Percentiles rank a stretch among this genome's conserved stretches.
These are phyloP conservation scores for Xenops minutus DNA, from an alignment of 2,797 vertebrate genomes.

Conservation along the genomic window DNA sequence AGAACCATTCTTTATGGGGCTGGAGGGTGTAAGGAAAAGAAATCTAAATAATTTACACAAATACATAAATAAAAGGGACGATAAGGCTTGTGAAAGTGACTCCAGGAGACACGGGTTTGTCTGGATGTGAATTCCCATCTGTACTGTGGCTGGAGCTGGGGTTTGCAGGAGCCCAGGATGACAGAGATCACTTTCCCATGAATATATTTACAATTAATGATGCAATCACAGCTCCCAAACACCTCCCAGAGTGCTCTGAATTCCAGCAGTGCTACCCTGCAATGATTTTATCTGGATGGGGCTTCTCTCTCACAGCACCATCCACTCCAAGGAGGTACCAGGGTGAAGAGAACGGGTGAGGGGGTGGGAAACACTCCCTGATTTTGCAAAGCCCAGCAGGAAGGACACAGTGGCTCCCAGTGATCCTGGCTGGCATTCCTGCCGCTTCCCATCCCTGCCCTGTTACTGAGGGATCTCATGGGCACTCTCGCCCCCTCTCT, in stretches of 20 bases:
- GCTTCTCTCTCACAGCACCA: not conserved
- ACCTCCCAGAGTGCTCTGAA: not conserved
- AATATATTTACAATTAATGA: not conserved
- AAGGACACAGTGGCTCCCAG: not conserved
- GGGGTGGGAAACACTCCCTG: not conserved
- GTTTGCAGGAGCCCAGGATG: not conserved
- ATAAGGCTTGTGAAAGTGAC: not conserved
- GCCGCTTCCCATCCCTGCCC: not conserved
- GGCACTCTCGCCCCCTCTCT: not conserved
- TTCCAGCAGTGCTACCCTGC: not conserved
- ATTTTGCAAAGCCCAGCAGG: not conserved
- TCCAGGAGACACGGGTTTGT: not conserved
- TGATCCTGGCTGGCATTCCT: not conserved
- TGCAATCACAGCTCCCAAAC: not conserved
- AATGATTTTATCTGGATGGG: fast-evolving
- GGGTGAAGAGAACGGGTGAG: not conserved
- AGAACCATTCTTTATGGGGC: not conserved
- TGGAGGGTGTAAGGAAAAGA: not conserved
- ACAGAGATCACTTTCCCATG: not conserved
- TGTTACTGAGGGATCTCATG: not conserved
- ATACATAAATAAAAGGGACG: not conserved
- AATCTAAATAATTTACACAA: conserved; percentile 6
- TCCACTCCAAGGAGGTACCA: not conserved
- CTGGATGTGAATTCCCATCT: not conserved
- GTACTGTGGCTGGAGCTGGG: not conserved